Percentiles rank a stretch among this genome's conserved stretches.
phyloP scores from a whole-genome alignment of 2,797 vertebrate species.

The Sebastolobus altivelis region DNA sequence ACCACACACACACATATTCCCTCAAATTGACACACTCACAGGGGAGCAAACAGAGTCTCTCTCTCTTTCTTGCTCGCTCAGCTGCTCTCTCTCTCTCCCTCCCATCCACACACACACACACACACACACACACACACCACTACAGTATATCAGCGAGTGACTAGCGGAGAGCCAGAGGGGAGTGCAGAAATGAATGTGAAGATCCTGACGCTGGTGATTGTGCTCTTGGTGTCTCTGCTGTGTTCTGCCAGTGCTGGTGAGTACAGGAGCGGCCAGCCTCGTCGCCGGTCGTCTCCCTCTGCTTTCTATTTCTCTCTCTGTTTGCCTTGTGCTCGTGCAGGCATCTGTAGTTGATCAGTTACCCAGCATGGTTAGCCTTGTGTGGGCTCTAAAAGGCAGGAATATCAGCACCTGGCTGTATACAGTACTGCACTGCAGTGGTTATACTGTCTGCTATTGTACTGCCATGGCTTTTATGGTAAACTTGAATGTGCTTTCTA shows the following conservation, averaged over 20 bases:
- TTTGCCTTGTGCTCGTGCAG: conserved; percentile 79
- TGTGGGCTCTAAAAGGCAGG: conserved; percentile 84
- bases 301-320: conserved; percentile 76
- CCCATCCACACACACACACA: conserved; percentile 59
- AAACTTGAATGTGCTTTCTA: conserved; percentile 70
- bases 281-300: conserved; percentile 75
- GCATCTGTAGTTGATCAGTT: conserved; percentile 88
- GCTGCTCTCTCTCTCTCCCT: conserved; percentile 72
- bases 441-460: conserved; percentile 83
- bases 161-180: conserved; percentile 86
- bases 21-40: conserved; percentile 75
- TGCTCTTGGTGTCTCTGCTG: conserved; percentile 91
- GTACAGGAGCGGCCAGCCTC: conserved; percentile 82
- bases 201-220: conserved; percentile 91
- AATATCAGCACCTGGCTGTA: conserved; percentile 87
- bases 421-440: conserved; percentile 90
- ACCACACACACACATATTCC: conserved; percentile 61
- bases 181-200: conserved; percentile 93
- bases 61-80: conserved; percentile 75
- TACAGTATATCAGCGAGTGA: conserved; percentile 90
- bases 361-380: conserved; percentile 85
- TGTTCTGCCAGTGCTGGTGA: conserved; percentile 90
- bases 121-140: conserved; percentile 83
- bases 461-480: conserved; percentile 68
- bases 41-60: conserved; percentile 85